Conservation (phyloP, 2,113 vertebrate species). For the Melanotaenia duboulayi region DNA sequence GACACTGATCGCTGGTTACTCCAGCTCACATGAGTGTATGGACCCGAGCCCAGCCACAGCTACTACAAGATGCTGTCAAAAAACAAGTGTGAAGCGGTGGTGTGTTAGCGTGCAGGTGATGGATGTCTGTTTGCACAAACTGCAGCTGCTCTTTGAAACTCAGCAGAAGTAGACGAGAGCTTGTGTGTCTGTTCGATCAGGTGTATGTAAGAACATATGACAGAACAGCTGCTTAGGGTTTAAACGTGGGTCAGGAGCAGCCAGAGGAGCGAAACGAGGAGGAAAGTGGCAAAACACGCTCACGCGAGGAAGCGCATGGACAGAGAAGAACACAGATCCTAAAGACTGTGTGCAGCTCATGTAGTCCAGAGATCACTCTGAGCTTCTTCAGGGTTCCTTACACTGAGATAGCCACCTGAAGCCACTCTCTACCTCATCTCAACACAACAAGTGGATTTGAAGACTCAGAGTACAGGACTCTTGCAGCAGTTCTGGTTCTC, state of each 20-base stretch:
- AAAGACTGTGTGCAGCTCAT: neutral
- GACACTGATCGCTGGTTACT: slow-evolving; percentile 24
- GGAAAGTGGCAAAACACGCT: slow-evolving; percentile 6
- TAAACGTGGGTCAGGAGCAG: slow-evolving; percentile 51
- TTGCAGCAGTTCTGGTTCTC: slow-evolving; percentile 9
- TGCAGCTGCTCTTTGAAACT: slow-evolving; percentile 31
- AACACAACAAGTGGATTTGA: slow-evolving; percentile 59
- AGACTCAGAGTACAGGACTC: slow-evolving; percentile 20
- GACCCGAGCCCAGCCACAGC: slow-evolving; percentile 46
- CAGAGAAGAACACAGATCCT: neutral
- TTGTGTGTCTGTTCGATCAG: slow-evolving; percentile 28
- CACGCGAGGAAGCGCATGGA: slow-evolving; percentile 27
- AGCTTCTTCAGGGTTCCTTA: slow-evolving; percentile 15
- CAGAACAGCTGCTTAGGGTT: slow-evolving; percentile 56
- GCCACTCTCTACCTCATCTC: slow-evolving; percentile 52
- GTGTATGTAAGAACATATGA: slow-evolving; percentile 42
- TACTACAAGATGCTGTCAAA: slow-evolving; percentile 65
- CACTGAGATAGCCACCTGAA: slow-evolving; percentile 24
- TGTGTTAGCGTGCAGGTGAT: slow-evolving; percentile 32
- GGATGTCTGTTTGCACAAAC: slow-evolving; percentile 57
- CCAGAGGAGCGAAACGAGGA: slow-evolving; percentile 9
- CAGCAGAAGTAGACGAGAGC: slow-evolving; percentile 45
- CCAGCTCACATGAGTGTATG: slow-evolving; percentile 59
- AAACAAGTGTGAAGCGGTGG: slow-evolving; percentile 42
- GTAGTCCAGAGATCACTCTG: neutral